Evolutionary conservation across 2,888 invertebrate genomes (phyloP).

Genomic region (Cephus sareptanus): DNA sequence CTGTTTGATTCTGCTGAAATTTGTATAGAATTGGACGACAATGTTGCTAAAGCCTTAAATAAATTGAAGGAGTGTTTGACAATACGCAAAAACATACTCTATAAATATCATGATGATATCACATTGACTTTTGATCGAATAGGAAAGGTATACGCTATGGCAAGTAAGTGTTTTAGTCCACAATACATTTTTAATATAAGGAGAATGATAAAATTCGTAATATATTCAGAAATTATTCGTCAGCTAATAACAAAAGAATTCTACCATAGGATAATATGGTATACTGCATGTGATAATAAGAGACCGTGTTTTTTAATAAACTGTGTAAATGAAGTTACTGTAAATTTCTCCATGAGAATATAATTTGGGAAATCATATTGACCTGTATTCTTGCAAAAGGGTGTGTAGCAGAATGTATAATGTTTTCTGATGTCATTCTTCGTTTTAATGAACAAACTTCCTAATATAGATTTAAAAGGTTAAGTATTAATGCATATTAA

Average conservation of each 20-base stretch:
- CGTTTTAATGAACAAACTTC: no score
- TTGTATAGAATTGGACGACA: slow-evolving; percentile 36
- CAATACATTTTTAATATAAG: background rate
- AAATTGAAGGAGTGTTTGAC: slow-evolving; percentile 65
- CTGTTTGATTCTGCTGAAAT: slow-evolving; percentile 40
- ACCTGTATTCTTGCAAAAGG: no score
- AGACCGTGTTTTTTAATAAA: no score
- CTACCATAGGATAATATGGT: no score
- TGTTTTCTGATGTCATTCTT: no score
- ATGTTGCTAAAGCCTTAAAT: slow-evolving; percentile 60
- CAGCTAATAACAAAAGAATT: no score
- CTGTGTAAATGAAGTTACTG: no score
- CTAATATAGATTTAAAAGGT: no score
- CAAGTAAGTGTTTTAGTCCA: slow-evolving; percentile 60
- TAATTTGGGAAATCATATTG: no score
- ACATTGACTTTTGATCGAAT: slow-evolving; percentile 66
- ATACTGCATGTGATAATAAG: no score
- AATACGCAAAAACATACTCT: slow-evolving; percentile 66
- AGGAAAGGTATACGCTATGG: slow-evolving; percentile 68
- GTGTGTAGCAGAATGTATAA: no score
- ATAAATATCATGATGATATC: slow-evolving; percentile 68
- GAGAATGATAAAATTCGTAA: background rate
- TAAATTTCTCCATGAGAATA: no score
- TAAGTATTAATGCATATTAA: background rate
- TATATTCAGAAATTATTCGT: background rate